Percentiles rank a stretch among this genome's conserved stretches.
Conservation (phyloP, 2,888 invertebrate genomes). For the Metellina segmentata region DNA sequence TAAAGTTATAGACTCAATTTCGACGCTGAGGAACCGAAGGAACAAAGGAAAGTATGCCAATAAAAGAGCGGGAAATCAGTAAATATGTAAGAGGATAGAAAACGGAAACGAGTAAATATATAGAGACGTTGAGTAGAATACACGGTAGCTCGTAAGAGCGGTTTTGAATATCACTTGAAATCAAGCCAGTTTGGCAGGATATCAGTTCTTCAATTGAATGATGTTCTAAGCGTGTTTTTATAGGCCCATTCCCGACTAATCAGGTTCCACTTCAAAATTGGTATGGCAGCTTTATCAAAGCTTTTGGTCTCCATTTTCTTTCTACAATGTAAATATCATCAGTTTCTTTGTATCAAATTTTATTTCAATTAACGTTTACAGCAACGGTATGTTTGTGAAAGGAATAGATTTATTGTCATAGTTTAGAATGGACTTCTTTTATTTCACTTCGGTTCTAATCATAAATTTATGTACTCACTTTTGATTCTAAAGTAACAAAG, state of each 20-base stretch:
- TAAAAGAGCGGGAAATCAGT: constrained; percentile 11
- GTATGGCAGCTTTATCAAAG: too few relatives aligned
- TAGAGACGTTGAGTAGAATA: background rate
- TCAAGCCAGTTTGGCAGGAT: constrained; percentile 25
- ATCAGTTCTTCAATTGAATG: constrained; percentile 1
- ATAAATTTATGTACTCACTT: constrained; percentile 20
- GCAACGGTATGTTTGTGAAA: constrained; percentile 6
- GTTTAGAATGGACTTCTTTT: constrained; percentile 19
- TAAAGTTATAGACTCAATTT: constrained; percentile 24
- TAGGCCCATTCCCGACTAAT: too few relatives aligned
- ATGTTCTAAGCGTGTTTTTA: too few relatives aligned
- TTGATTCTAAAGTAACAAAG: background rate
- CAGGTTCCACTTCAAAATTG: too few relatives aligned
- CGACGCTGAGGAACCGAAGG: background rate
- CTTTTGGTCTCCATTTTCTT: too few relatives aligned
- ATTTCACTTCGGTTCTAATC: constrained; percentile 35
- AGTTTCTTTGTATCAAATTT: too few relatives aligned
- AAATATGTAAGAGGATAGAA: too few relatives aligned
- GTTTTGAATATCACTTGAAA: constrained; percentile 1
- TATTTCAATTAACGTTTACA: too few relatives aligned
- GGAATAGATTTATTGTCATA: constrained; percentile 47
- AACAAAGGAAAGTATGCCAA: constrained; percentile 32
- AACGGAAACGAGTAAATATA: too few relatives aligned
- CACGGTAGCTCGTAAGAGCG: too few relatives aligned
- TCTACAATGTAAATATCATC: too few relatives aligned